These are phyloP conservation scores for Brachypodius melanocephalos DNA, from an alignment of 2,113 vertebrate species.

Conservation along the genomic window DNA sequence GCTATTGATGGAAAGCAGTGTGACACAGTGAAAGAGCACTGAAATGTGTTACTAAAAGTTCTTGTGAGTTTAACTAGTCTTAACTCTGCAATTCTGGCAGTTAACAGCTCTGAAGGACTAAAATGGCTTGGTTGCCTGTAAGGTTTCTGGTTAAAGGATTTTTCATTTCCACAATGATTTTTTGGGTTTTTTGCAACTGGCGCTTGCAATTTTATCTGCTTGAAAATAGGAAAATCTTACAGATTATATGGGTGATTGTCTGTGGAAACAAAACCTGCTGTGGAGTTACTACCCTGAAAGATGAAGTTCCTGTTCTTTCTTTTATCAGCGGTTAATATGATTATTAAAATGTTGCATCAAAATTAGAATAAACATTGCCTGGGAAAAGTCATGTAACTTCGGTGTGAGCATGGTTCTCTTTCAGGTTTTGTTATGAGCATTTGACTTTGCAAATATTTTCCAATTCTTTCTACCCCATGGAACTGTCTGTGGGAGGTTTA, in stretches of 20 bases:
- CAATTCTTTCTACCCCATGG: conserved; percentile 30
- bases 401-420: not conserved
- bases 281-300: not conserved
- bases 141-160: conserved; percentile 1
- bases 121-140: not conserved
- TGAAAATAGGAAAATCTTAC: not conserved
- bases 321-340: not conserved
- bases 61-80: not conserved
- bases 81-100: not conserved
- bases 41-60: not conserved
- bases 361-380: conserved; percentile 36
- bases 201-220: not conserved
- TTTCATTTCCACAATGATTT: not conserved
- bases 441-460: conserved; percentile 45
- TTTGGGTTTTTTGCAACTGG: not conserved
- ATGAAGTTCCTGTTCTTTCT: conserved; percentile 13
- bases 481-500: conserved; percentile 70
- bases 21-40: not conserved
- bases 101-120: not conserved
- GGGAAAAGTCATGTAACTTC: conserved; percentile 44
- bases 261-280: conserved; percentile 2
- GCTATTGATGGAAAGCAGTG: not conserved
- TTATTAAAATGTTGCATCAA: conserved; percentile 11
- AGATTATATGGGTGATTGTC: not conserved
- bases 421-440: not conserved